Evolutionary conservation across 2,797 vertebrate genomes (phyloP), one percentile per base, ranked within the genome.

Genomic region (Melanotaenia boesemani): DNA sequence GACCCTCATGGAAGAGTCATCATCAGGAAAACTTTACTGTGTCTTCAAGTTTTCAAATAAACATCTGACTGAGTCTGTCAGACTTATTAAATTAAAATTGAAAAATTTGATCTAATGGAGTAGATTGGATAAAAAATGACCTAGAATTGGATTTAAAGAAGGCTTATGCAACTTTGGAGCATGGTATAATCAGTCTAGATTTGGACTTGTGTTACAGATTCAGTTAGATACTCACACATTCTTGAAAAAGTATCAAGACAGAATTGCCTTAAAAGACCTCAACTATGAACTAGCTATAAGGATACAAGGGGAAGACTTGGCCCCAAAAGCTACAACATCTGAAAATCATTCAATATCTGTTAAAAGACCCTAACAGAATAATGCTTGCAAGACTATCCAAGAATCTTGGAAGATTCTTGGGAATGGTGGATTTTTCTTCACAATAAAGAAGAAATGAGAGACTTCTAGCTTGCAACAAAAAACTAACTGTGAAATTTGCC

Each of bases 1-100:
- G 55, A 57, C 55, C 52, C 52, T 57, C 28, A 57, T 30, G 15
- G 55, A 57, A 57, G 55, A 57, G 55, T 57, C 26, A 57, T 57
- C 24, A 7, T 16, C 32, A 57, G 28, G 28, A 57, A 30, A 32
- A 18, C 28, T 9, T 32, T 16, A 24, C 26, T 30, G 22, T 28
- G 28, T 30, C 11, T 32, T 18, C 7, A 20, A 28, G 15, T 18
- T 57, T 32, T 57, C 55, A 32, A 57, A 32, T 57, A 8, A 57
- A 57, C 11, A 57, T 57, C 28, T 30, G 55, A 18, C 54, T 26
- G 24, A 54, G 52, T 24, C 22, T 13, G 22, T 10, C 12, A 26
- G 52, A 54, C 52, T 54, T 24, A 54, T 26, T 5, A 24, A 26
- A 22, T 26, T 12, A 24, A 26, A 22, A 5, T 54, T 4, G 11